Conservation (phyloP, 2,113 vertebrate genomes). For the Dipodomys ordii region DNA sequence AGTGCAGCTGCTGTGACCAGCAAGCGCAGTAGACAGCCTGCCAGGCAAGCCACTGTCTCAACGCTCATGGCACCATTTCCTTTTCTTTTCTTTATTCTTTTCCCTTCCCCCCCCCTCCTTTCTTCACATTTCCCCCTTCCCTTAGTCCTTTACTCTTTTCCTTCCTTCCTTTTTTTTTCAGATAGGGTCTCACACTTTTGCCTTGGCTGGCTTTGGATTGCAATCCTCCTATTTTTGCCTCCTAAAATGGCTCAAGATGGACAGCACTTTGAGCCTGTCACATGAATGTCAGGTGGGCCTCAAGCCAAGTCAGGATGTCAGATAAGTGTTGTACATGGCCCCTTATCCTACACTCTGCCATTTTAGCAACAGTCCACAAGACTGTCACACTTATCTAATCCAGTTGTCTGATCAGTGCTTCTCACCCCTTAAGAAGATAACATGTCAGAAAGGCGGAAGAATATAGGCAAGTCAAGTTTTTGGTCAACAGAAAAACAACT, state of each 20-base stretch:
- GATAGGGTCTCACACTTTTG: neutral
- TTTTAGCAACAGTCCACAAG: neutral
- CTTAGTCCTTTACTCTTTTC: no score
- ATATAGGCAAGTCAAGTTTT: neutral
- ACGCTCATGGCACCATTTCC: neutral
- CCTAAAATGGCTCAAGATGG: neutral
- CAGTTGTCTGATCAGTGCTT: neutral
- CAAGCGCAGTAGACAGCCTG: slow-evolving; percentile 3
- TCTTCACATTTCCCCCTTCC: no score
- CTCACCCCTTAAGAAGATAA: neutral
- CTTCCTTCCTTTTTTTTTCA: no score
- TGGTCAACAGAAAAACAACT: slow-evolving; percentile 6
- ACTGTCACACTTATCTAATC: neutral
- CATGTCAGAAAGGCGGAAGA: neutral
- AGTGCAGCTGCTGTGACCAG: slow-evolving; percentile 73
- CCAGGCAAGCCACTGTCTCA: neutral
- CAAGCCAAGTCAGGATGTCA: neutral
- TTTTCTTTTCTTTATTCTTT: neutral
- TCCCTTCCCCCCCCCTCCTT: no score
- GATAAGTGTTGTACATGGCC: no score
- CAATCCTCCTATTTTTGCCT: no score
- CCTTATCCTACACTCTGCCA: neutral
- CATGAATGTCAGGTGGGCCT: no score
- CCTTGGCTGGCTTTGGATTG: neutral
- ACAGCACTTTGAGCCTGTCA: neutral